Conservation (phyloP, 2,797 vertebrate genomes). For the Tragelaphus oryx region DNA sequence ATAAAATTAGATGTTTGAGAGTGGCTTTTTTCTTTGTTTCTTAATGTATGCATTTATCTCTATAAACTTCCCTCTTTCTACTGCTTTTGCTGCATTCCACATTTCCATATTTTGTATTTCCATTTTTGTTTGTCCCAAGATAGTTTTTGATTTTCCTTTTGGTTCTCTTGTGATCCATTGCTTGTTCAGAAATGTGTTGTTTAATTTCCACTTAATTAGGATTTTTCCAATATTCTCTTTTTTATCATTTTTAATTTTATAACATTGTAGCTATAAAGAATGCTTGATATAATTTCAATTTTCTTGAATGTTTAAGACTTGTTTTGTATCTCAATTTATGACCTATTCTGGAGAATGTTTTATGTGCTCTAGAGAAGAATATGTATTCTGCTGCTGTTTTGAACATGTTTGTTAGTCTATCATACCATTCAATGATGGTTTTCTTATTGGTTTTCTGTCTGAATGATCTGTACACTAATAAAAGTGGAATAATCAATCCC, state of each 20-base stretch:
- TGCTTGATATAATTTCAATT: background rate
- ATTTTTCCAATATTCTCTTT: background rate
- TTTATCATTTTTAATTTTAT: background rate
- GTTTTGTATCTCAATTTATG: background rate
- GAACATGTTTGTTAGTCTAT: background rate
- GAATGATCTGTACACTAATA: background rate
- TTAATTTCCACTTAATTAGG: background rate
- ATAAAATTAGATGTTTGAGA: background rate
- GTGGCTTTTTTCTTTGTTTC: background rate
- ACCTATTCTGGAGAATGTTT: background rate
- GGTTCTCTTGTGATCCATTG: background rate
- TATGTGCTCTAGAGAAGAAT: background rate
- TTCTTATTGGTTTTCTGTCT: background rate
- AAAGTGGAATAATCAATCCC: background rate
- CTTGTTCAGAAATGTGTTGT: background rate
- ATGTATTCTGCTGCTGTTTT: background rate
- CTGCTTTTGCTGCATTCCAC: background rate
- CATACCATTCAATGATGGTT: background rate
- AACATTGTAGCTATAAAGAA: background rate
- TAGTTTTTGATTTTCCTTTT: background rate
- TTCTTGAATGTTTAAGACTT: background rate
- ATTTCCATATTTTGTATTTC: background rate
- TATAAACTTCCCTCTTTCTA: background rate
- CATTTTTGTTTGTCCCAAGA: background rate
- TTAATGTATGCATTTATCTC: background rate